Evolutionary conservation across 2,113 vertebrate species (phyloP).

Genomic region (Sus scrofa): T2T-Sscrofa CM000812.6:255091501-255092000

Average conservation of each 20-base stretch:
- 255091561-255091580: not conserved
- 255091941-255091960: not conserved
- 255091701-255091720: not conserved
- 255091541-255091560: not conserved
- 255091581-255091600: not conserved
- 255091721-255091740: not conserved
- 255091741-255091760: not conserved
- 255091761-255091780: not conserved
- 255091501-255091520: not conserved
- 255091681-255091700: not conserved
- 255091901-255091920: not conserved
- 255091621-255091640: not conserved
- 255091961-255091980: not conserved
- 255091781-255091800: not conserved
- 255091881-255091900: not conserved
- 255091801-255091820: rapidly evolving
- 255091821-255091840: not conserved
- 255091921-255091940: not conserved
- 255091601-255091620: not conserved
- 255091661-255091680: not conserved
- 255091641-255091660: not conserved
- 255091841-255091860: not conserved
- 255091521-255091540: not conserved
- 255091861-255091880: not conserved
- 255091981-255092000: not conserved